These are phyloP conservation scores for Latrodectus elegans DNA, from an alignment of 2,888 invertebrate species.

Conservation along the genomic window DNA sequence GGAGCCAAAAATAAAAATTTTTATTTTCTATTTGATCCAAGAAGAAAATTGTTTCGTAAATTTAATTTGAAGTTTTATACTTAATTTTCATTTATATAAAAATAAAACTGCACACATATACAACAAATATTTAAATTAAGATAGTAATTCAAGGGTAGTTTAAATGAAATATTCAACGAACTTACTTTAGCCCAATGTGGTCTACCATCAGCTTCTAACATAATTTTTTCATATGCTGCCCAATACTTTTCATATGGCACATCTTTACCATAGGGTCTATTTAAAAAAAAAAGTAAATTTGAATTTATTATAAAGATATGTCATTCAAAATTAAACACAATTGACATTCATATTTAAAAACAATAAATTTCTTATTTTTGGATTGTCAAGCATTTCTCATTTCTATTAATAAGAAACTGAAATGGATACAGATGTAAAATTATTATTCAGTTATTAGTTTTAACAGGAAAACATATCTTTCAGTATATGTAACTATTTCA, in stretches of 20 bases:
- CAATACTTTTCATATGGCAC: conserved; percentile 73
- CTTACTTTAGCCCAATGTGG: conserved; percentile 75
- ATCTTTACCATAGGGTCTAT: conserved; percentile 74
- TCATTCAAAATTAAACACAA: neutral
- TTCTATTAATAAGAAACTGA: too few relatives aligned
- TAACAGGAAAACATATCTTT: too few relatives aligned
- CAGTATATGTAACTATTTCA: too few relatives aligned
- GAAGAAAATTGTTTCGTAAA: neutral
- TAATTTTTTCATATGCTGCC: conserved; percentile 73
- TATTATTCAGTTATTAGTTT: too few relatives aligned
- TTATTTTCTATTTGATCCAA: too few relatives aligned
- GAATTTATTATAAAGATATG: neutral
- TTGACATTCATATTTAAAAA: too few relatives aligned
- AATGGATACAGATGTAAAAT: too few relatives aligned
- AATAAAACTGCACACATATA: neutral
- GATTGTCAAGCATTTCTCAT: too few relatives aligned
- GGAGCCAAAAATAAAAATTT: too few relatives aligned
- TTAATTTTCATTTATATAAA: neutral
- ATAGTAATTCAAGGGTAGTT: too few relatives aligned
- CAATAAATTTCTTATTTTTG: too few relatives aligned
- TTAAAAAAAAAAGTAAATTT: conserved; percentile 11
- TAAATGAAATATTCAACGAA: neutral
- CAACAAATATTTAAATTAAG: neutral
- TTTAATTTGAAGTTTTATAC: neutral
- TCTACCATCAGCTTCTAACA: conserved; percentile 73